Evolutionary conservation across 2,888 invertebrate species (phyloP).

Genomic region (Oligia strigilis): DNA sequence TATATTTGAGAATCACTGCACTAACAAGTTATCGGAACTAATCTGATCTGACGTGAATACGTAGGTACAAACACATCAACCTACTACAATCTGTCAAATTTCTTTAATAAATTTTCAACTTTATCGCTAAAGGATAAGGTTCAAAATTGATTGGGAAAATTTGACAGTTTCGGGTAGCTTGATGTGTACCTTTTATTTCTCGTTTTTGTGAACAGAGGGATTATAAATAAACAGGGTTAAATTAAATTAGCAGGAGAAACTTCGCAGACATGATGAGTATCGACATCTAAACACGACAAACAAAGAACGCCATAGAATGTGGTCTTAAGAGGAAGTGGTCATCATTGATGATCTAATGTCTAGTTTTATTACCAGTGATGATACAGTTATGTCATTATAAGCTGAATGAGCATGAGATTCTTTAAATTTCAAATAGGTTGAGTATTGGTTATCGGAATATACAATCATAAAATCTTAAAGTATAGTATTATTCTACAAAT

Average conservation of each 20-base stretch:
- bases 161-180: no score
- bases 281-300: background rate
- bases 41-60: background rate
- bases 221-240: background rate
- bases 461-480: no score
- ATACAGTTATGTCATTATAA: background rate
- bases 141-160: no score
- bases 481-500: background rate
- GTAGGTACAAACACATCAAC: background rate
- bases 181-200: background rate
- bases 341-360: slow-evolving; percentile 39
- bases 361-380: background rate
- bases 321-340: slow-evolving; percentile 20
- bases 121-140: no score
- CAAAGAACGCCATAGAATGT: slow-evolving; percentile 10
- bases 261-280: background rate
- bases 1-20: slow-evolving; percentile 27
- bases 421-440: background rate
- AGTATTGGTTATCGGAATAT: background rate
- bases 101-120: no score
- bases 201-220: slow-evolving; percentile 12
- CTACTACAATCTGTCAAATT: no score
- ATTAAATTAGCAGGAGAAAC: no score
- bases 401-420: background rate
- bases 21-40: background rate